Evolutionary conservation across 2,113 vertebrate genomes (phyloP).

Genomic region (Tylochromis polylepis): DNA sequence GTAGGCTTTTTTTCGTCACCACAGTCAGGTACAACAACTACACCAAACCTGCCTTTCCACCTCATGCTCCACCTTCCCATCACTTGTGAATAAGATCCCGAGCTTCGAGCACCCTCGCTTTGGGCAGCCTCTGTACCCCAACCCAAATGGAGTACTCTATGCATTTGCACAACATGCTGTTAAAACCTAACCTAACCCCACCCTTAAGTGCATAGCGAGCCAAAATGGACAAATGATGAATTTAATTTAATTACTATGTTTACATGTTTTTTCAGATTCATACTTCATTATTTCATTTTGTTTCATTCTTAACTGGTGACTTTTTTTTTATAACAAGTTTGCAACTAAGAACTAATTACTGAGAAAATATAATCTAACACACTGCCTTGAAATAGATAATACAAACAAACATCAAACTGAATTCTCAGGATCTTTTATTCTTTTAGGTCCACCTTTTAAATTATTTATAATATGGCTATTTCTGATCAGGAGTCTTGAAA

Average conservation of each 20-base stretch:
- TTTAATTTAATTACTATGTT: not conserved
- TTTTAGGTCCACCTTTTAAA: not conserved
- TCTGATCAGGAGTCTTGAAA: not conserved
- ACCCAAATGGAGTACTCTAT: fast-evolving
- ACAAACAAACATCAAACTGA: not conserved
- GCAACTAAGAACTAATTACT: fast-evolving
- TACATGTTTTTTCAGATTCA: not conserved
- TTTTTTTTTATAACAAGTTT: not conserved
- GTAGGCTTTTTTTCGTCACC: not conserved
- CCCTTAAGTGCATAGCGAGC: not conserved
- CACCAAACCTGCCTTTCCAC: not conserved
- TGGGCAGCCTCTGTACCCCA: fast-evolving
- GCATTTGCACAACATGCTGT: fast-evolving
- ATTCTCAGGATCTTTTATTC: not conserved
- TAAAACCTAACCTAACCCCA: not conserved
- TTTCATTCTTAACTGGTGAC: not conserved
- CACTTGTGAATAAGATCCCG: not conserved
- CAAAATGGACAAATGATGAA: not conserved
- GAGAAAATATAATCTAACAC: not conserved
- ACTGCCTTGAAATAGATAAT: not conserved
- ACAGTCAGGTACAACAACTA: not conserved
- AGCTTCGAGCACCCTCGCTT: fast-evolving
- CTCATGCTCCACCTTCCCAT: not conserved
- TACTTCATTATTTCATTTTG: not conserved
- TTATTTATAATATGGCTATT: not conserved